Evolutionary conservation across 2,113 vertebrate species (phyloP).

Genomic region (Prunella himalayana): DNA sequence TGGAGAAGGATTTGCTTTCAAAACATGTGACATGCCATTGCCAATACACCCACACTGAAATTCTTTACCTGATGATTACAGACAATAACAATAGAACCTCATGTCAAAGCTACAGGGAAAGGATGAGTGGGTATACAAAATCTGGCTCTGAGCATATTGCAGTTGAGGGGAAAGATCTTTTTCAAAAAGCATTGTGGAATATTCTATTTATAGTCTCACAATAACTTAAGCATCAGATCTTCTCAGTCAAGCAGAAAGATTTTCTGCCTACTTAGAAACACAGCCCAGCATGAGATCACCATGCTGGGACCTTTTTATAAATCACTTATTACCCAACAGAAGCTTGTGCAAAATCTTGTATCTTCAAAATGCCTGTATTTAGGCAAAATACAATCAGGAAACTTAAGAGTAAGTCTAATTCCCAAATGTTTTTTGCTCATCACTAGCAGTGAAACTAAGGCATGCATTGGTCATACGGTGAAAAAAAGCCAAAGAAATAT

Average conservation of each 20-base stretch:
- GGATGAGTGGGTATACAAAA: neutral
- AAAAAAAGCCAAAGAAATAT: neutral
- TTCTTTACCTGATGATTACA: neutral
- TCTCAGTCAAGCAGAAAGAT: neutral
- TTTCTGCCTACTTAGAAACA: neutral
- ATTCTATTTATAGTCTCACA: neutral
- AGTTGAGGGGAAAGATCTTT: neutral
- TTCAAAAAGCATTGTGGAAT: neutral
- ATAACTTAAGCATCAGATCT: neutral
- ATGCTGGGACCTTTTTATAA: neutral
- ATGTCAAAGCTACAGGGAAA: neutral
- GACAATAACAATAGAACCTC: neutral
- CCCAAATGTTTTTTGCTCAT: neutral
- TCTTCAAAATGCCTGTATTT: neutral
- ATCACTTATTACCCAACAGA: neutral
- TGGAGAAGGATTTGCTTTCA: slow-evolving; percentile 27
- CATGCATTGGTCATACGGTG: neutral
- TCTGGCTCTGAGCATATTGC: neutral
- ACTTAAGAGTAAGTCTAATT: neutral
- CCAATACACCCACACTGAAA: neutral
- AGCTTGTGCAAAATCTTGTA: neutral
- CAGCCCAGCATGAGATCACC: neutral
- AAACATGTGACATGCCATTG: neutral
- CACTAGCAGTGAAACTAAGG: neutral
- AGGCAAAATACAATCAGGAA: neutral